Evolutionary conservation across 2,113 vertebrate species (phyloP), one percentile per base, ranked within the genome.

Genomic region (Rhadina sibilatrix): DNA sequence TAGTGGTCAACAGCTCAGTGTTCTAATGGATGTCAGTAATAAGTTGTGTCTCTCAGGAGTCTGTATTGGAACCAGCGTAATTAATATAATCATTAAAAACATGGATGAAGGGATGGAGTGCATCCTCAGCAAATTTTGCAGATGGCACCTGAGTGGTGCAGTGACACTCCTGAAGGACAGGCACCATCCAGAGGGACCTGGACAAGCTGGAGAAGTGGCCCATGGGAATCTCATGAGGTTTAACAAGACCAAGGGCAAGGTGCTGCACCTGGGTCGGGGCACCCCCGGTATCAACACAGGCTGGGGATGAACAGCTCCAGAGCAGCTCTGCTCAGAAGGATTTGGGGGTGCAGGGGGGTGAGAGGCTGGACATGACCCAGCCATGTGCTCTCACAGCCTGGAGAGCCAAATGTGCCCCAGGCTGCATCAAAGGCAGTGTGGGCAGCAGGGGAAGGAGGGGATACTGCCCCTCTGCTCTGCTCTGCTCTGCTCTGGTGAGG

Each of bases 231-330:
- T 37, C 33, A 1, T 33, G 66, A 11, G 5, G 27, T 44, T 65
- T 56, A 44, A 37, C 17, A 57, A 42, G 3, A 64, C 20, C 42
- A 42, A 33, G 17, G 0, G 8, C 25, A 61, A 50, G 25, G 35
- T 42, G 66, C 50, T 65, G 59, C 31, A 57, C 18, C 31, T 20
- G 37, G 31, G 27, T 65, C 1, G 0, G 50, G 31, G 21, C 18
- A 72, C 0, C 8, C 42, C 12, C 0, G 0, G 47, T 24, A 70
- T 22, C 40, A 54, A 1, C 14, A 3, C 28, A 79, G 33, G n/a
- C 40, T 49, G 57, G 24, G 40, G n/a, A 54, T 79, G 57, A 15
- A 28, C 37, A 74, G 18, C 42, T 3, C 6, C 17, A 88, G 50
- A 57, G 31, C 50, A 81, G 21, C 35, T 18, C 11, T 17, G 57